Evolutionary conservation across 2,113 vertebrate species (phyloP).

Genomic region (Amphilophus citrinellus): DNA sequence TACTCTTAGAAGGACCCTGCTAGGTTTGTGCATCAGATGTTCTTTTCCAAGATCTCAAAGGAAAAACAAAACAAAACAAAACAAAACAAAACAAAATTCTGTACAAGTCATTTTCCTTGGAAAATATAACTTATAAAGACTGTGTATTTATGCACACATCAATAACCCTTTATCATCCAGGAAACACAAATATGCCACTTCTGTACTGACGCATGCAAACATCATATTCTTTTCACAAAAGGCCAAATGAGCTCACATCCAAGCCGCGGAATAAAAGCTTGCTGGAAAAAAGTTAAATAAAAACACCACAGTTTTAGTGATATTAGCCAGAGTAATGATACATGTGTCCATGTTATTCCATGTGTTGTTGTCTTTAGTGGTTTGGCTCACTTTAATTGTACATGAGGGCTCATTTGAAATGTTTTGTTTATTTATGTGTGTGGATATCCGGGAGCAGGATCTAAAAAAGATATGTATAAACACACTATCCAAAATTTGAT

Average conservation of each 20-base stretch:
- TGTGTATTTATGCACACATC: slow-evolving; percentile 35
- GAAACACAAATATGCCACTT: slow-evolving; percentile 45
- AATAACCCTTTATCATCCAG: slow-evolving; percentile 35
- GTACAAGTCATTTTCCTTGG: neutral
- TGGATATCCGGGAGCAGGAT: slow-evolving; percentile 49
- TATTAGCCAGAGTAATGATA: slow-evolving; percentile 60
- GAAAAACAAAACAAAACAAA: neutral
- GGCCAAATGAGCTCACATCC: slow-evolving; percentile 41
- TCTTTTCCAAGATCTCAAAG: slow-evolving; percentile 13
- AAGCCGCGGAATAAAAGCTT: slow-evolving; percentile 30
- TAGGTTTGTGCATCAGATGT: neutral
- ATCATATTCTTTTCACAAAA: slow-evolving; percentile 45
- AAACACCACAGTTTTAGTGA: slow-evolving; percentile 44
- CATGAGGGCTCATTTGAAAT: slow-evolving; percentile 50
- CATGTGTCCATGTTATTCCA: slow-evolving; percentile 39
- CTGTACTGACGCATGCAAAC: slow-evolving; percentile 45
- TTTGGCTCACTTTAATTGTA: slow-evolving; percentile 47
- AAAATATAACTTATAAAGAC: slow-evolving; percentile 24
- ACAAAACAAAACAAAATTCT: slow-evolving; percentile 6
- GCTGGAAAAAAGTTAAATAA: slow-evolving; percentile 30
- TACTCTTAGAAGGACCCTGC: neutral
- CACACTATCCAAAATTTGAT: slow-evolving; percentile 47
- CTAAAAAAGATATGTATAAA: slow-evolving; percentile 45
- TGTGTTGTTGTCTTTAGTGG: slow-evolving; percentile 52
- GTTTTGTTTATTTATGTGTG: slow-evolving; percentile 52